Conservation (phyloP, 2,888 invertebrate genomes). For the Campoletis raptor region DNA sequence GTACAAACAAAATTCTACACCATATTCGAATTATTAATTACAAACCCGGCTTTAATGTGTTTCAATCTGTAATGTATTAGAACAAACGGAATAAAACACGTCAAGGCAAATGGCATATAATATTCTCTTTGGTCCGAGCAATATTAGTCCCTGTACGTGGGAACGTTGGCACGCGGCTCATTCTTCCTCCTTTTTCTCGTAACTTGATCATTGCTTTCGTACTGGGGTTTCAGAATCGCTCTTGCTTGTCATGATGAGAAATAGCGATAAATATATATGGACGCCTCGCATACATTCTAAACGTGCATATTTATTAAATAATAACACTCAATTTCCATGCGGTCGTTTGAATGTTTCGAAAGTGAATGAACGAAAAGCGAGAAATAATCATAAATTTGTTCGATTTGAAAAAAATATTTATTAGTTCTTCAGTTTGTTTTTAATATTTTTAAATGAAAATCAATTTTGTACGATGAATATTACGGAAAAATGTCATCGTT, state of each 20-base stretch:
- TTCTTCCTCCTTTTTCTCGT: conserved; percentile 28
- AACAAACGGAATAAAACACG: conserved; percentile 52
- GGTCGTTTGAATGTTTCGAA: background rate
- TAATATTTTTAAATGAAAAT: background rate
- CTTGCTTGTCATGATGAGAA: conserved; percentile 24
- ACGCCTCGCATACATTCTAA: background rate
- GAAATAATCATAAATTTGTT: background rate
- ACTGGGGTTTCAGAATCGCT: conserved; percentile 27
- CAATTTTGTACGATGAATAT: background rate
- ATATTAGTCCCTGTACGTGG: conserved; percentile 73
- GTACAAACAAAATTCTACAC: background rate
- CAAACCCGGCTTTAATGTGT: background rate
- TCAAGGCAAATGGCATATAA: conserved; percentile 44
- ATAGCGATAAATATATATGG: background rate
- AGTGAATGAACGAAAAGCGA: background rate
- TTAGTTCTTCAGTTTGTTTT: background rate
- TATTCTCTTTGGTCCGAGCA: conserved; percentile 54
- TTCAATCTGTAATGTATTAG: conserved; percentile 44
- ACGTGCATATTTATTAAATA: background rate
- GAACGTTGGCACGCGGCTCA: conserved; percentile 77
- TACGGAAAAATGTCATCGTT: background rate
- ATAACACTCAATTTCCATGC: background rate
- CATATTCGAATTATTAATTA: conserved; percentile 2
- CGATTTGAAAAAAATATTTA: background rate
- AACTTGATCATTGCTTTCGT: conserved; percentile 49